phyloP scores from a whole-genome alignment of 2,113 vertebrate genomes.

The Sialia sialis region DNA sequence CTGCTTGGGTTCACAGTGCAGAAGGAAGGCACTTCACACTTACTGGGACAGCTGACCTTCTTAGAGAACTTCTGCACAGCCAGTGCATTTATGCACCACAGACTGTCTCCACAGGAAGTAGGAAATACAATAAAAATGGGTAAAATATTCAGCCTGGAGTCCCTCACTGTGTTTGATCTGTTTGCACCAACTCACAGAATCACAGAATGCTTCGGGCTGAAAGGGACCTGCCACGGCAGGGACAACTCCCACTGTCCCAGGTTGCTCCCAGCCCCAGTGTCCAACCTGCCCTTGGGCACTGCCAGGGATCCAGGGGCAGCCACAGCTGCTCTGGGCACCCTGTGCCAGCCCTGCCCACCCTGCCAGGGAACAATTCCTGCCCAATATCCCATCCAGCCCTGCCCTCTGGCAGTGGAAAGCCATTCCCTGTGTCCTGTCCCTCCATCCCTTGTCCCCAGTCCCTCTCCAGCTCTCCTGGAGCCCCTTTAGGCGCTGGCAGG shows the following conservation, averaged over 20 bases:
- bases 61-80: neutral
- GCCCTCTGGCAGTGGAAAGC: neutral
- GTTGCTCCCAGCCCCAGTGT: neutral
- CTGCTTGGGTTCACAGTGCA: rapidly evolving
- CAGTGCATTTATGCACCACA: neutral
- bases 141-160: rapidly evolving
- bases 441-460: neutral
- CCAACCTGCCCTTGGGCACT: neutral
- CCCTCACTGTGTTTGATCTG: neutral
- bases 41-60: neutral
- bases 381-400: neutral
- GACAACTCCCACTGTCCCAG: neutral
- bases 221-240: neutral
- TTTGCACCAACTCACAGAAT: neutral
- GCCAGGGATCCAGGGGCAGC: neutral
- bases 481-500: rapidly evolving
- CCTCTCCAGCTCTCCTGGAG: neutral
- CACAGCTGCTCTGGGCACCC: neutral
- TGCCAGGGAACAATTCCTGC: neutral
- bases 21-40: neutral
- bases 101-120: neutral
- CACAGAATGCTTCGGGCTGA: neutral
- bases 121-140: neutral
- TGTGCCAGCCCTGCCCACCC: neutral
- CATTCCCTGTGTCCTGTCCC: neutral